Evolutionary conservation across 2,113 vertebrate genomes (phyloP), one percentile per base, ranked within the genome.

Genomic region (Canis aureus): DNA sequence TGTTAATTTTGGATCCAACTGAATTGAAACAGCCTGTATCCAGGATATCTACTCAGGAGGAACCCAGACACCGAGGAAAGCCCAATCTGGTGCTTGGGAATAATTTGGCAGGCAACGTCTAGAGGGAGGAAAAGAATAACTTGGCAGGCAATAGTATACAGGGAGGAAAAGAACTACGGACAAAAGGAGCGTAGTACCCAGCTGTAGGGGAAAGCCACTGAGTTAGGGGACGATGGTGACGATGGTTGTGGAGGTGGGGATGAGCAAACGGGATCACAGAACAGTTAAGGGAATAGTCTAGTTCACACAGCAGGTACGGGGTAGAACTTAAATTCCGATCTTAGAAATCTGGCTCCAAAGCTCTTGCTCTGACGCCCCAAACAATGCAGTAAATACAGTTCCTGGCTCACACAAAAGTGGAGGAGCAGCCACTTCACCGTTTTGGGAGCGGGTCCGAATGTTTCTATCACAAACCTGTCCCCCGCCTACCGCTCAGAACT

Each of bases 21-120:
- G 86, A 94, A 96, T 62, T 74, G 60, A 94, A 97, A 97, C 94
- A 94, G 97, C 71, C 97, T 94, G 84, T 71, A 83, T 82, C 66
- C 98, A 94, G 98, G 96, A 97, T 96, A 95, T 92, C 92, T 96
- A 22, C 97, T 90, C 97, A 87, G 97, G 95, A 92, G 96, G 95
- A 96, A 78, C 59, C 59, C 97, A 98, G 94, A 97, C 96, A 92
- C 80, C 3, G 69, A 98, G 96, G 92, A 96, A 97, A 98, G 38
- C 87, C 92, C 98, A 95, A 98, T 96, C 98, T 97, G 98, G 95
- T 95, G 92, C 80, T 91, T 76, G 74, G 64, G 69, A 81, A 94
- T 64, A 82, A 95, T 29, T 94, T 98, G 97, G 95, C 94, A 98
- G 43, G 38, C 51, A 69, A n/a, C 3, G 78, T 7, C 38, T 3